Percentiles rank a stretch among this genome's conserved stretches.
Conservation (phyloP, 2,113 vertebrate species). For the Mormyrus iriodes region DNA sequence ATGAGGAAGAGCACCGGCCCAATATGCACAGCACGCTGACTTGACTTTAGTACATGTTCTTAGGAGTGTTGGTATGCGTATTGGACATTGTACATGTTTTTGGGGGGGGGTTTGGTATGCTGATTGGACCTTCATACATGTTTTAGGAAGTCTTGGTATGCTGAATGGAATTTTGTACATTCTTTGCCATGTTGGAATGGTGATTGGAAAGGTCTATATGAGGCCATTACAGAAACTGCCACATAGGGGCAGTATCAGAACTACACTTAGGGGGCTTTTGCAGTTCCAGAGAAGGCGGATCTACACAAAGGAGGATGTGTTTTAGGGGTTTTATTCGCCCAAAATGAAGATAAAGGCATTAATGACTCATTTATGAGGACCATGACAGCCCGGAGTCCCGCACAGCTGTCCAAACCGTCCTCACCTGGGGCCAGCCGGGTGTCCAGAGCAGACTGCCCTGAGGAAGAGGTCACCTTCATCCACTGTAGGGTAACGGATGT, state of each 20-base stretch:
- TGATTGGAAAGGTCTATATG: not conserved
- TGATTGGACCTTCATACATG: not conserved
- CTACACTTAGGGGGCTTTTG: not conserved
- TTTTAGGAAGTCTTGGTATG: not conserved
- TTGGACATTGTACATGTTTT: not conserved
- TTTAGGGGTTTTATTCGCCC: not conserved
- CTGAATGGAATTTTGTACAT: not conserved
- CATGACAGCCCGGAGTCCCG: not conserved
- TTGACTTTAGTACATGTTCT: not conserved
- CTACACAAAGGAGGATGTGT: not conserved
- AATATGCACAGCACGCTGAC: not conserved
- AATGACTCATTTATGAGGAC: not conserved
- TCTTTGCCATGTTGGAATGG: not conserved
- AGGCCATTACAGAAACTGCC: not conserved
- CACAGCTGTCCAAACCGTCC: not conserved
- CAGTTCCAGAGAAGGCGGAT: not conserved
- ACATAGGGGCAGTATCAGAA: not conserved
- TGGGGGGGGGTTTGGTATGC: not conserved
- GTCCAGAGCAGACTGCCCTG: not conserved
- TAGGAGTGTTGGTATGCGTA: not conserved
- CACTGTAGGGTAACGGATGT: not conserved
- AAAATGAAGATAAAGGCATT: not conserved
- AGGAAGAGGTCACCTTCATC: not conserved
- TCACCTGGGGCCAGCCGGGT: not conserved
- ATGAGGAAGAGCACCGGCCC: not conserved